Base-by-base conservation (phyloP, 2,113 vertebrate species). In the Lepus timidus region DNA sequence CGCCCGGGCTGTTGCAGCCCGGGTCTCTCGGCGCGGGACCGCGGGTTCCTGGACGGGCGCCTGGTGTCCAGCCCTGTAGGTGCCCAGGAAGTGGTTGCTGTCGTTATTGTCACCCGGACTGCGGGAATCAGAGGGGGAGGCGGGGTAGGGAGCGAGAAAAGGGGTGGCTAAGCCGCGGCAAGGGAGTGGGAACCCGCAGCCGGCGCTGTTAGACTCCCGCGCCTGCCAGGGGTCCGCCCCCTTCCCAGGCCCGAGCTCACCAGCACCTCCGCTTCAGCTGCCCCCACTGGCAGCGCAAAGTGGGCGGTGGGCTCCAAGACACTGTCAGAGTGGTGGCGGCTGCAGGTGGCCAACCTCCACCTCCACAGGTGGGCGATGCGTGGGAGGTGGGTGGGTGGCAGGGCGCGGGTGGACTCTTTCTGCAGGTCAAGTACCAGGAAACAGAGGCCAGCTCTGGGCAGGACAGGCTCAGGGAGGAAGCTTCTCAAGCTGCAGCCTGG, bases 281-380 rank as follows among this genome's bases (percentile, higher is more conserved):
- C 19, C 6, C 13, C 17, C 3, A 17, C 13, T 0, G 4, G 64
- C 19, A 9, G 3, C 36, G n/a, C 64, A 1, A 44, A 17, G 58
- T 74, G 70, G 80, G 33, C 19, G 9, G 20, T 8, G 7, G 33
- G 16, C 71, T 23, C 19, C 52, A n/a, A 52, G 33, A 80, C 19
- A 27, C 67, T 5, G 29, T 55, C 76, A 11, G 44, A 73, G 39
- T 52, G 49, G 67, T 16, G n/a, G 33, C 22, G 20, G 33, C 61
- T 55, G 64, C 91, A 33, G 49, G n/a, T 12, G 22, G 75, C 51
- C 39, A 33, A 31, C 11, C n/a, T 33, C 62, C 36, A 5, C 36
- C 71, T 31, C 3, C 44, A 39, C 22, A 52, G 49, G 71, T 31
- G 65, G 76, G 58, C 65, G 33, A 20, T 44, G 51, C 27, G 31